Base-by-base conservation (phyloP, 2,888 invertebrate genomes). In the Cheilosia soror region DNA sequence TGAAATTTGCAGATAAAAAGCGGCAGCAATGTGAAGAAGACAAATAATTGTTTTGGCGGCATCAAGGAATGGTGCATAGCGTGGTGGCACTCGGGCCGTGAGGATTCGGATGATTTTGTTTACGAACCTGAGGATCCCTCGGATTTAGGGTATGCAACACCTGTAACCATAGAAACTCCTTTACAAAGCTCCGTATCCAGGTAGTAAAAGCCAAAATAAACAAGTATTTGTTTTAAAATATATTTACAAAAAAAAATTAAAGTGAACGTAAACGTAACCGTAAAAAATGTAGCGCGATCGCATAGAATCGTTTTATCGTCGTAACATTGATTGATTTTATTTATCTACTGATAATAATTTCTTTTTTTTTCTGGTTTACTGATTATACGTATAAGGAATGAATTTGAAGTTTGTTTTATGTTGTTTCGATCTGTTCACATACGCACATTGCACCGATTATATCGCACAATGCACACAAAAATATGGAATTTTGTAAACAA, bases 71-170 rank as follows among this genome's bases (percentile, higher is more conserved):
- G 97, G 97, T 97, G 97, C 91, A 94, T 96, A 75, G 97, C 97
- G 90, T 97, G 97, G 97, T 97, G 97, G 97, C 96, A 97, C 92
- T 97, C 97, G 13, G 97, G 97, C 0, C 94, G 96, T 44, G 97
- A 97, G 85, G 97, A 97, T 89, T 94, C 95, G 86, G 96, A 96
- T 89, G 96, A 96, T 87, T 96, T 95, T 88, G 96, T 89, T 65
- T 92, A 92, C 71, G 96, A 96, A 40, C 94, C 95, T 86, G 97
- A 97, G 90, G 95, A 96, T 90, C 94, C 95, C 87, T 95, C 97
- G 89, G 95, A 96, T 92, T 95, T 94, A 88, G 96, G 95, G 86
- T 96, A 95, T 92, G 96, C 95, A 87, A 96, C 96, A 71, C 96
- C 96, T 9, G 95, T 97, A 76, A 97, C 97, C 57, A 95, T 96